Base-by-base conservation (phyloP, 2,888 invertebrate species). In the Caenorhabditis afra region DNA sequence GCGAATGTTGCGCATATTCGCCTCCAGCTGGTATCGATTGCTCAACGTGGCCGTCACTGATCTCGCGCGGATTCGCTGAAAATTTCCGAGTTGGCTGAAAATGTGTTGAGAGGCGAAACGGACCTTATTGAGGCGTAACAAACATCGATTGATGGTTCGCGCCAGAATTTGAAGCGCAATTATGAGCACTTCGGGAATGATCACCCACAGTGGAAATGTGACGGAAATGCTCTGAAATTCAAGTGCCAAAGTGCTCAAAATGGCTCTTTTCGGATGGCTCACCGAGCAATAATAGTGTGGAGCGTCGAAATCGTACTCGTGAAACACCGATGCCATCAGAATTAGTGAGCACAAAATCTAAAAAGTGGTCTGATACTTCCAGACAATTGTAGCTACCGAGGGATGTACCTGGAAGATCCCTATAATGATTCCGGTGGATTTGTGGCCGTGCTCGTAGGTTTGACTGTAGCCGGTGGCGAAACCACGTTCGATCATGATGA, bases 221-320 rank as follows among this genome's bases (percentile, higher is more conserved):
- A 68, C 64, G 0, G 76, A 76, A 16, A 76, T 64, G 44, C 76
- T 76, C 68, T 76, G 52, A 64, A 68, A 66, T n/a, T n/a, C n/a
- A n/a, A n/a, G n/a, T n/a, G n/a, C n/a, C 1, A 29, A 14, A 11
- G 14, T 37, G 37, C 37, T 37, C 37, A 11, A 37, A 41, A 41
- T 14, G 3, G 12, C 7, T 8, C 2, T 41, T 14, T 4, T 3
- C 2, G 11, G 41, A 5, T 41, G 41, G 20, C 41, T 62, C 11
- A 68, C 75, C 35, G 76, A 76, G 68, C 76, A 76, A 53, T 76
- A 76, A 37, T 76, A 76, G 35, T 76, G 76, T 8, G 76, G 68
- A 50, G 68, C 76, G 41, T 68, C 50, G 14, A 76, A 76, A 8
- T 76, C 68, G 44, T 76, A 76, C 45, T 76, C 76, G 29, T 76